These are phyloP conservation scores for Aphidius colemani DNA, from an alignment of 2,888 invertebrate genomes.

Conservation along the genomic window DNA sequence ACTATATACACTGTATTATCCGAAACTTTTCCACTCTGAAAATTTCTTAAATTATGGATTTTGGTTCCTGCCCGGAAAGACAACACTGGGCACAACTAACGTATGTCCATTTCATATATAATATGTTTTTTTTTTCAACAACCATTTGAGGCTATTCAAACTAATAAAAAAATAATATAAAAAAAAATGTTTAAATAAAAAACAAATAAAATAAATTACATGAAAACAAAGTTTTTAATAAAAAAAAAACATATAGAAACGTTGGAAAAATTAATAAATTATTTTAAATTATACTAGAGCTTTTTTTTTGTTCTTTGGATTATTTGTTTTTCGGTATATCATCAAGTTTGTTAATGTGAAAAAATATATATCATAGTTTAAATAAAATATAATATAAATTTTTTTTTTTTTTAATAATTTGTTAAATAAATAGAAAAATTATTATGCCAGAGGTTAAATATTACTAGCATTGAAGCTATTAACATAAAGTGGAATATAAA, in stretches of 20 bases:
- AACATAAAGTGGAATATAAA: conserved; percentile 51
- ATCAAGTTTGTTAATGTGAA: too few species aligned
- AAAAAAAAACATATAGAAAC: conserved; percentile 15
- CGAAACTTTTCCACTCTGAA: conserved; percentile 53
- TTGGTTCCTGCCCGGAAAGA: conserved; percentile 35
- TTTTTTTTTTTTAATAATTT: conserved; percentile 34
- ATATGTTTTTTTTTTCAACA: conserved; percentile 26
- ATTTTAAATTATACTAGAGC: conserved; percentile 1
- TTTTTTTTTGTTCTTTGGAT: background rate
- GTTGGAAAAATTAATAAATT: background rate
- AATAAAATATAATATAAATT: too few species aligned
- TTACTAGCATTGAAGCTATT: conserved; percentile 52
- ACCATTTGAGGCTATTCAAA: background rate
- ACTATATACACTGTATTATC: conserved; percentile 51
- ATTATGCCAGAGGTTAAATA: conserved; percentile 52
- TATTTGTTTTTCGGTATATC: too few species aligned
- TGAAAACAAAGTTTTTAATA: background rate
- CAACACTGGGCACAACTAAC: conserved; percentile 26
- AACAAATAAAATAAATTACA: background rate
- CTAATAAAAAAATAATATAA: conserved; percentile 1
- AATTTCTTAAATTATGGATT: conserved; percentile 59
- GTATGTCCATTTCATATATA: conserved; percentile 20
- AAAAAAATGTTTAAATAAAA: conserved; percentile 4
- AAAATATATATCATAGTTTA: too few species aligned
- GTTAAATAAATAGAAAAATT: too few species aligned